Conservation (phyloP, 92 coral and sea anemone species). For the Parazoanthus darwini region DNA sequence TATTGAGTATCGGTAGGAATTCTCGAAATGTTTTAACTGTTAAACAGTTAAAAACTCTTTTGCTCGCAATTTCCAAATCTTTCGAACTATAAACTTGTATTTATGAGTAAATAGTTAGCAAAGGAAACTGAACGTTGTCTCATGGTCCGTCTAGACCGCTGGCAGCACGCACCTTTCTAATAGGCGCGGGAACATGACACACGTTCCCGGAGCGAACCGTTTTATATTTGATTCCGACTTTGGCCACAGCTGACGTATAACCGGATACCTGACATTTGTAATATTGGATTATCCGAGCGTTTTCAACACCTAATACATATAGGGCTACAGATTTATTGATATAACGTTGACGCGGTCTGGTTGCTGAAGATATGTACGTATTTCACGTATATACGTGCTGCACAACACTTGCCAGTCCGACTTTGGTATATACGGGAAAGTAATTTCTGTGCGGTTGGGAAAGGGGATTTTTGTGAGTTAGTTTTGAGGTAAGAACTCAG, state of each 20-base stretch:
- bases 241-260: background rate
- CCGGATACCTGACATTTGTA: background rate
- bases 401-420: background rate
- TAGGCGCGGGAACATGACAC: background rate
- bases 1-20: no score
- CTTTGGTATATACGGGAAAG: background rate
- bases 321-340: background rate
- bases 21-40: no score
- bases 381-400: background rate
- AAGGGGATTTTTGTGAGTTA: background rate
- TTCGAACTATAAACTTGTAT: background rate
- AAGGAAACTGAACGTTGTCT: background rate
- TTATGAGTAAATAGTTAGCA: background rate
- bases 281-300: background rate
- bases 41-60: no score
- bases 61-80: background rate
- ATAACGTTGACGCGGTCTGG: background rate
- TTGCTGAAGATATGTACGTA: background rate
- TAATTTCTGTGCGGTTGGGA: background rate
- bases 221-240: no score
- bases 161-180: background rate
- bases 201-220: background rate
- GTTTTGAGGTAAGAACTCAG: background rate
- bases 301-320: conserved; percentile 19
- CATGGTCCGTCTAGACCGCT: background rate